Evolutionary conservation across 2,113 vertebrate species (phyloP), one percentile per base, ranked within the genome.

Genomic region (Colossoma macropomum): DNA sequence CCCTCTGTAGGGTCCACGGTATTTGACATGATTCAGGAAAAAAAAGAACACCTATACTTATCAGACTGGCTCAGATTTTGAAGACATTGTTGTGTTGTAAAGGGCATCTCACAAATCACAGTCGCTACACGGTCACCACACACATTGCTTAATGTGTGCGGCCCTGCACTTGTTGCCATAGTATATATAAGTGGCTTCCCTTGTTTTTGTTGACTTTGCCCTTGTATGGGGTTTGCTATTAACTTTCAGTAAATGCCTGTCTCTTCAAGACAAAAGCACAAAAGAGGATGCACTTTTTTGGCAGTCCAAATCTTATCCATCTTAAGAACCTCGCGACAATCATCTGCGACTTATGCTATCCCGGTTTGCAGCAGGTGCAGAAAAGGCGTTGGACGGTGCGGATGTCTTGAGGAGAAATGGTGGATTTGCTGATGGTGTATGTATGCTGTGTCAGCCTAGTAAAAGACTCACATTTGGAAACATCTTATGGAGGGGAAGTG

Each of bases 251-350:
- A 76, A 79, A 32, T 1, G 13, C 54, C 77, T 21, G 38, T 69
- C 70, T 82, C 70, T 79, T 86, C 52, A 62, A 52, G 21, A 79
- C 32, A 65, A 70, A 71, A 86, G 84, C 80, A 86, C 80, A 83
- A 74, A 3, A 3, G 59, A 66, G 63, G 59, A 56, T 0, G 54
- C 19, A 7, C 54, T 56, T 56, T 70, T 56, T 52, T 60, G 75
- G 60, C n/a, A 69, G 60, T 45, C 76, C 50, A 79, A 56, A 56
- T 77, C 54, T 1, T 27, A 71, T 84, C 78, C 77, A 34, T 75
- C 75, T 45, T 80, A n/a, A 41, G 15, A 70, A 71, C 54, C 74
- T 68, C 45, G 30, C 60, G 81, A 86, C 81, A 86, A 86, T 86
- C 85, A 81, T 76, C 50, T 32, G 32, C 62, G 32, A 56, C 32